Evolutionary conservation across 2,888 invertebrate genomes (phyloP).

Genomic region (Tiliacea aurago): DNA sequence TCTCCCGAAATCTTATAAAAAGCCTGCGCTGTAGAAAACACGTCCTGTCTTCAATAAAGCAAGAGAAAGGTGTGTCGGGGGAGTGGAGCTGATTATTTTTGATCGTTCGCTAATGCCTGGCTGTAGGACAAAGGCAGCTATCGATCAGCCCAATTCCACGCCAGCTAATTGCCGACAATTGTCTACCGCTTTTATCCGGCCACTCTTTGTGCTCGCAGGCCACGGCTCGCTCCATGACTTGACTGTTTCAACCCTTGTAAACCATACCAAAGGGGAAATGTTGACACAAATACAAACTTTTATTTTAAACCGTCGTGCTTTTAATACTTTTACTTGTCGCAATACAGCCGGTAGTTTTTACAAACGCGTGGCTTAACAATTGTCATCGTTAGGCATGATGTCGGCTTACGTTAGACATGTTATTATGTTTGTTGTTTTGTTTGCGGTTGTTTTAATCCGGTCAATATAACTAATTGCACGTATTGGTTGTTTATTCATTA

Average conservation of each 20-base stretch:
- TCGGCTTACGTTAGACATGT: slow-evolving; percentile 22
- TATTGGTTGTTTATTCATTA: neutral
- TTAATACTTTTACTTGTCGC: slow-evolving; percentile 49
- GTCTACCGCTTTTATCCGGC: slow-evolving; percentile 80
- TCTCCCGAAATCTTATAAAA: slow-evolving; percentile 20
- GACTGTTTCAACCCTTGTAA: slow-evolving; percentile 74
- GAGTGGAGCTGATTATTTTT: slow-evolving; percentile 69
- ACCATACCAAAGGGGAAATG: slow-evolving; percentile 70
- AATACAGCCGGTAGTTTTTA: slow-evolving; percentile 41
- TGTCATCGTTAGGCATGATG: slow-evolving; percentile 34
- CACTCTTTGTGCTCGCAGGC: slow-evolving; percentile 76
- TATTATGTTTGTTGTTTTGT: slow-evolving; percentile 27
- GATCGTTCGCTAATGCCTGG: slow-evolving; percentile 77
- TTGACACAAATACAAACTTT: slow-evolving; percentile 70
- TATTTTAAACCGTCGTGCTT: slow-evolving; percentile 60
- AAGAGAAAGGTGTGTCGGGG: slow-evolving; percentile 56
- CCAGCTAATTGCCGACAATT: slow-evolving; percentile 83
- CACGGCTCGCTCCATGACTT: slow-evolving; percentile 72
- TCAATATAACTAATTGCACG: neutral
- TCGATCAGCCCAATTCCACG: slow-evolving; percentile 81
- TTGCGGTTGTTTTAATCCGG: slow-evolving; percentile 10
- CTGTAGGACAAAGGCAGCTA: slow-evolving; percentile 75
- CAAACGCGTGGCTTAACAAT: slow-evolving; percentile 37
- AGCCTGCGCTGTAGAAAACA: slow-evolving; percentile 29
- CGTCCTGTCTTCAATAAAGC: slow-evolving; percentile 56